Conservation (phyloP, 2,113 vertebrate species). For the Rynchops niger region DNA sequence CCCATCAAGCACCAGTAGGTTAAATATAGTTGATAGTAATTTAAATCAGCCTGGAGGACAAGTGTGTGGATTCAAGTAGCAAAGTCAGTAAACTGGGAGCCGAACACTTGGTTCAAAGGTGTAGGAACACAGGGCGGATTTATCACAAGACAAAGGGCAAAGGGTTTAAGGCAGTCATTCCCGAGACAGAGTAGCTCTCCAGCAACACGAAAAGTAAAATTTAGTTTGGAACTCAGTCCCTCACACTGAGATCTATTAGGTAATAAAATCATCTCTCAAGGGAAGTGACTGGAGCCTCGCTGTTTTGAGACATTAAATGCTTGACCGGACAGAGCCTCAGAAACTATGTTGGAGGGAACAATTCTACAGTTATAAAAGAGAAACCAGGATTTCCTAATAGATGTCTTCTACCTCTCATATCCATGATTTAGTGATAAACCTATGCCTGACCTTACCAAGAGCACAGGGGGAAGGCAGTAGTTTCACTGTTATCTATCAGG, state of each 20-base stretch:
- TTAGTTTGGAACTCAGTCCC: background rate
- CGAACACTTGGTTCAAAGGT: background rate
- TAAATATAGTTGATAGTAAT: background rate
- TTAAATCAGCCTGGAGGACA: background rate
- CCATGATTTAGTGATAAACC: background rate
- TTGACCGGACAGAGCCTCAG: background rate
- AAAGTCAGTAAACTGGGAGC: background rate
- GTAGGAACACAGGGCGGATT: background rate
- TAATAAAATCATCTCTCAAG: background rate
- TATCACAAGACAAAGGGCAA: background rate
- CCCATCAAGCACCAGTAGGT: background rate
- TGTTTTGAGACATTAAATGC: background rate
- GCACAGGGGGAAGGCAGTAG: background rate
- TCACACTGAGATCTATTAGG: background rate
- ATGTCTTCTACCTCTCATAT: background rate
- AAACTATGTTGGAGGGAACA: background rate
- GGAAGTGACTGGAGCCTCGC: background rate
- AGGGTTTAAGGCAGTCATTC: background rate
- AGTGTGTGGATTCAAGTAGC: background rate
- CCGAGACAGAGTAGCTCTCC: background rate
- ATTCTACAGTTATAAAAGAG: background rate
- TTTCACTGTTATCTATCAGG: background rate
- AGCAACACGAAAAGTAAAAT: constrained; percentile 21
- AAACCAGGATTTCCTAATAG: background rate
- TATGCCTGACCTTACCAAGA: background rate